Conservation (phyloP, 2,797 vertebrate genomes). For the Telmatherina bonti region DNA sequence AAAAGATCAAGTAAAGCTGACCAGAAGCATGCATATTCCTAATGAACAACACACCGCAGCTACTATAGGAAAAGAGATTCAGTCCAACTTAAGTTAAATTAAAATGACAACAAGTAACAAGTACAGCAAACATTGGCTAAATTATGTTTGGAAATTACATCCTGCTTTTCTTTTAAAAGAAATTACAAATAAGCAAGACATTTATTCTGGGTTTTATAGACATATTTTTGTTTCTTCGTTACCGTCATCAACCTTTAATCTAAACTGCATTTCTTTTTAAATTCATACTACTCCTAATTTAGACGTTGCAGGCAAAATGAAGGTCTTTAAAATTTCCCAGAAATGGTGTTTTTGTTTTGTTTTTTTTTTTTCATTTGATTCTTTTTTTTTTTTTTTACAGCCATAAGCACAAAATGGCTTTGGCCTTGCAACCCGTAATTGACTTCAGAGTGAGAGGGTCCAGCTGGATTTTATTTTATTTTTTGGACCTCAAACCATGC, state of each 20-base stretch:
- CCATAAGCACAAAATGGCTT: constrained; percentile 54
- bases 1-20: too few relatives aligned
- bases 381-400: too few relatives aligned
- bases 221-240: background rate
- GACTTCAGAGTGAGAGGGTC: constrained; percentile 48
- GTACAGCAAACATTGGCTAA: too few relatives aligned
- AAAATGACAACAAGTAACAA: background rate
- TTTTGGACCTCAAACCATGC: constrained; percentile 47
- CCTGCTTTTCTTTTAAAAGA: background rate
- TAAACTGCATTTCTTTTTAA: constrained; percentile 31
- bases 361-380: constrained; percentile 25
- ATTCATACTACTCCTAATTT: constrained; percentile 36
- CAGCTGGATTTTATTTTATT: constrained; percentile 50
- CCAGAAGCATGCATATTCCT: too few relatives aligned
- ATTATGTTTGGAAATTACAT: background rate
- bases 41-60: too few relatives aligned
- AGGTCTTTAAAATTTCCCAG: constrained; percentile 5
- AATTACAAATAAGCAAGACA: background rate
- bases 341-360: constrained; percentile 35
- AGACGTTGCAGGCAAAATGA: constrained; percentile 36
- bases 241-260: constrained; percentile 32
- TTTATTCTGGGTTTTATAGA: background rate
- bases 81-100: constrained; percentile 10
- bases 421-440: constrained; percentile 58
- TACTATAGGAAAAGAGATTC: background rate